A percentile compares a stretch with the other conserved stretches of the same genome.
phyloP scores from a whole-genome alignment of 2,113 vertebrate genomes.

The Struthio camelus region DNA sequence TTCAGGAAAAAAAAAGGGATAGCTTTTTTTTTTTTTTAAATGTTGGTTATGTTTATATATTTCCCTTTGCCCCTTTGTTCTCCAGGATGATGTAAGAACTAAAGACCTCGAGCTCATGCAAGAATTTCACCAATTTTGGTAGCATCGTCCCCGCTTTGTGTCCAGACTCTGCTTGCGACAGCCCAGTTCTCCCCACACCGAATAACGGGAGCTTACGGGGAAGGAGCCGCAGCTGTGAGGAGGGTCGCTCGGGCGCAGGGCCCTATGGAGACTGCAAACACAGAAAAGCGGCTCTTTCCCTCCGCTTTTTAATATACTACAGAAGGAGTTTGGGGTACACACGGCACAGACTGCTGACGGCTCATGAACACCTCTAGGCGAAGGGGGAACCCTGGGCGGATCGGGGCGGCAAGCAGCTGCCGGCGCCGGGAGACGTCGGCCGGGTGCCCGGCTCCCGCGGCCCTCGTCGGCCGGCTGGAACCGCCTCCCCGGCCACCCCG shows the following conservation, averaged over 20 bases:
- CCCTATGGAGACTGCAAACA: slow-evolving; percentile 30
- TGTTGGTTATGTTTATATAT: neutral
- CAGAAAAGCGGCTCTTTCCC: neutral
- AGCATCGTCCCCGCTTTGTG: neutral
- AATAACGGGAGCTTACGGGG: neutral
- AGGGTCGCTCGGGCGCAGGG: slow-evolving; percentile 56
- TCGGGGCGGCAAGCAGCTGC: no score
- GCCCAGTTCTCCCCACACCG: neutral
- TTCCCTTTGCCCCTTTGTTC: neutral
- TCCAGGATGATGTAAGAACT: neutral
- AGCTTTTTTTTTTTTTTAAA: neutral
- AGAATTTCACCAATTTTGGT: neutral
- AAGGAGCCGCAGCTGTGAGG: neutral
- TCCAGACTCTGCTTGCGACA: neutral
- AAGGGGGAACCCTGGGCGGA: no score
- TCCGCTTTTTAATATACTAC: neutral
- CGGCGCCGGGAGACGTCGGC: no score
- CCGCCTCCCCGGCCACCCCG: neutral
- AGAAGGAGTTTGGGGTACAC: slow-evolving; percentile 1
- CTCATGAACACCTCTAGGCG: neutral
- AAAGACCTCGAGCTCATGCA: slow-evolving; percentile 28
- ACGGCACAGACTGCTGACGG: neutral
- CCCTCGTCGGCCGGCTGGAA: neutral
- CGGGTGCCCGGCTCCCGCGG: no score
- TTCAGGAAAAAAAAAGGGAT: neutral